Evolutionary conservation across 2,888 invertebrate genomes (phyloP).

Genomic region (Trissonchulus sp.): DNA sequence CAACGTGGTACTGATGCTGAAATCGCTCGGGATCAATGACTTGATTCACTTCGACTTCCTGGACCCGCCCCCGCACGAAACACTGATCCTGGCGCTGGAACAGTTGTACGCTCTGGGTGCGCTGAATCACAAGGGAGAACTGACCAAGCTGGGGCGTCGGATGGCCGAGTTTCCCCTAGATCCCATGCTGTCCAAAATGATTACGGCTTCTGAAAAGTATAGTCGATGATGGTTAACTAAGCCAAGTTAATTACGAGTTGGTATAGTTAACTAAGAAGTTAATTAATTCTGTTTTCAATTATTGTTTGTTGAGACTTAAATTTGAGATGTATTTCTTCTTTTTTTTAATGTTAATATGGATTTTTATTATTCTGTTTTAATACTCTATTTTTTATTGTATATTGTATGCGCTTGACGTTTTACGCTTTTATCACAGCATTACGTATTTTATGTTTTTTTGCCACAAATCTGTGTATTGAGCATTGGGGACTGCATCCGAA

Average conservation of each 20-base stretch:
- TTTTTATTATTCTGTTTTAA: too few species aligned
- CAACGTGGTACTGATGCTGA: constrained; percentile 91
- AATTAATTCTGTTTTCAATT: not conserved
- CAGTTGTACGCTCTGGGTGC: constrained; percentile 95
- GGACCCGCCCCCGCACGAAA: constrained; percentile 93
- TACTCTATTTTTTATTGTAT: too few species aligned
- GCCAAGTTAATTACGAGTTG: not conserved
- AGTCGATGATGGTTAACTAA: too few species aligned
- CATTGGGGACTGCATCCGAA: too few species aligned
- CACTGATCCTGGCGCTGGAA: constrained; percentile 81
- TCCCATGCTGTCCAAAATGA: constrained; percentile 98
- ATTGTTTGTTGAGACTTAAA: not conserved
- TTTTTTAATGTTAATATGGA: too few species aligned
- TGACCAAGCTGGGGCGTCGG: constrained; percentile 88
- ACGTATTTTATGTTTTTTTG: too few species aligned
- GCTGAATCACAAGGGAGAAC: constrained; percentile 90
- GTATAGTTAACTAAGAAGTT: not conserved
- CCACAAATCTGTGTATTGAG: too few species aligned
- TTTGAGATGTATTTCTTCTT: too few species aligned
- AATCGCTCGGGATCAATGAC: constrained; percentile 94
- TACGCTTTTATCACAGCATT: too few species aligned
- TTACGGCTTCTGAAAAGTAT: constrained; percentile 89
- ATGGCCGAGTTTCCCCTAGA: constrained; percentile 99
- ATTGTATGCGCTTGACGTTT: too few species aligned
- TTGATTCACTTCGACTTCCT: constrained; percentile 95